Evolutionary conservation across 2,797 vertebrate species (phyloP).

Genomic region (Hypotaenidia philippensis): DNA sequence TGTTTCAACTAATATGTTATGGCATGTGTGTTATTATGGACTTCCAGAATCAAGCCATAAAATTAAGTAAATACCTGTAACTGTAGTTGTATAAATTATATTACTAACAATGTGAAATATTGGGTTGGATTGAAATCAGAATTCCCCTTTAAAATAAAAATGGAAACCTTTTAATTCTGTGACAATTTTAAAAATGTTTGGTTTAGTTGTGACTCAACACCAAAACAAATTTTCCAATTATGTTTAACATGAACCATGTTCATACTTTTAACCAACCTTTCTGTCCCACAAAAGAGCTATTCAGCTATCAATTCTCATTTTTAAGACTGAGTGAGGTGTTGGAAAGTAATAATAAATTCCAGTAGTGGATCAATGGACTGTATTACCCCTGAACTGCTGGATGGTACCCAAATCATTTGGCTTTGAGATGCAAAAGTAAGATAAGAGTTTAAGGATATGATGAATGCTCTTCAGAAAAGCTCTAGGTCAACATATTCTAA

Average conservation of each 20-base stretch:
- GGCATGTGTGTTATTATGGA: constrained; percentile 12
- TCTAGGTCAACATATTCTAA: neutral
- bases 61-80: neutral
- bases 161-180: neutral
- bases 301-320: neutral
- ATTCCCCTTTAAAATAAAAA: neutral
- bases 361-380: neutral
- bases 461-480: neutral
- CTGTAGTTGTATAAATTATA: neutral
- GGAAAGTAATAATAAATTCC: neutral
- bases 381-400: neutral
- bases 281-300: neutral
- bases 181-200: neutral
- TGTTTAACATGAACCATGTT: neutral
- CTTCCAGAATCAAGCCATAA: constrained; percentile 9
- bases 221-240: neutral
- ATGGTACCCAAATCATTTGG: neutral
- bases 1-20: constrained; percentile 1
- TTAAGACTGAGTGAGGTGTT: neutral
- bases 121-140: neutral
- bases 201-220: neutral
- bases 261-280: neutral
- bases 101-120: neutral
- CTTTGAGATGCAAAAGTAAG: neutral
- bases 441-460: neutral